Conservation (phyloP, 2,797 vertebrate species). For the Chelon auratus region DNA sequence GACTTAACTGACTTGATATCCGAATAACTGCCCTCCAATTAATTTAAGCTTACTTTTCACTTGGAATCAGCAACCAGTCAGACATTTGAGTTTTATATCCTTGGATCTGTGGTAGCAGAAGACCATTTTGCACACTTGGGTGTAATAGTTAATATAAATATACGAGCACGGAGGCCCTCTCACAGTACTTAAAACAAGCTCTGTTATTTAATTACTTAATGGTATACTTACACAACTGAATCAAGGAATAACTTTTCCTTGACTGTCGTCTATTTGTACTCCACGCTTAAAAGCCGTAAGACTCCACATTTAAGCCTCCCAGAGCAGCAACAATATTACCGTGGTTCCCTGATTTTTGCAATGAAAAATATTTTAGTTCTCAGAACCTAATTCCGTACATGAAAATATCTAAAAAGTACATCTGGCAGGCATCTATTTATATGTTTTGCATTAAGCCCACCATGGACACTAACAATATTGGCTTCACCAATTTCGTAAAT, state of each 20-base stretch:
- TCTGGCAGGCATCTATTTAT: slow-evolving; percentile 58
- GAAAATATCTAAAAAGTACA: slow-evolving; percentile 51
- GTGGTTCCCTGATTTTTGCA: slow-evolving; percentile 49
- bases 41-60: slow-evolving; percentile 13
- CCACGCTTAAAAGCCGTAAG: slow-evolving; percentile 41
- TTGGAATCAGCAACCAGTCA: slow-evolving; percentile 11
- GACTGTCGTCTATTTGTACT: slow-evolving; percentile 48
- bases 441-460: slow-evolving; percentile 58
- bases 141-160: slow-evolving; percentile 50
- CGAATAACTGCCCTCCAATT: slow-evolving; percentile 20
- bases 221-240: slow-evolving; percentile 52
- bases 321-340: slow-evolving; percentile 51
- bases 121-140: slow-evolving; percentile 27
- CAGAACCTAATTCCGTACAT: slow-evolving; percentile 55
- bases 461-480: slow-evolving; percentile 64
- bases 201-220: slow-evolving; percentile 58
- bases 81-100: slow-evolving; percentile 8
- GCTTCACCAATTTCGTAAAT: slow-evolving; percentile 65
- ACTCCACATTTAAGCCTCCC: slow-evolving; percentile 43
- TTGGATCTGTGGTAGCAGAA: slow-evolving; percentile 1
- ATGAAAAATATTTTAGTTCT: slow-evolving; percentile 53
- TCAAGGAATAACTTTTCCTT: slow-evolving; percentile 35
- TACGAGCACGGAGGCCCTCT: slow-evolving; percentile 43
- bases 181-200: slow-evolving; percentile 37
- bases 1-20: slow-evolving; percentile 21